phyloP scores from a whole-genome alignment of 2,797 vertebrate genomes.

The Platyrinchus mystaceus region DNA sequence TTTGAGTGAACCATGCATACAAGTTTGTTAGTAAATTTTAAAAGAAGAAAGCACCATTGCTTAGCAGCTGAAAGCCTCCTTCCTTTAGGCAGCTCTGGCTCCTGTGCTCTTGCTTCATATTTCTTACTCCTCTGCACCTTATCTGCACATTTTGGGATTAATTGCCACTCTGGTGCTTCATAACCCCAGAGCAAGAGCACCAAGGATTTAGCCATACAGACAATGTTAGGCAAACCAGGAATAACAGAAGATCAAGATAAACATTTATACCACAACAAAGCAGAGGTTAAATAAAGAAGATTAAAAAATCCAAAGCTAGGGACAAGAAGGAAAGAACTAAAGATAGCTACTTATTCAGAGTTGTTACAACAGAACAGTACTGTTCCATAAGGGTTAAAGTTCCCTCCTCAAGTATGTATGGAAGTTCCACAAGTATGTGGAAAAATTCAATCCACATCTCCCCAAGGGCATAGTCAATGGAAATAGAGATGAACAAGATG shows the following conservation, averaged over 20 bases:
- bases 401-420: background rate
- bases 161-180: background rate
- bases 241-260: background rate
- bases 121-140: background rate
- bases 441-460: background rate
- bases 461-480: background rate
- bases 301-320: background rate
- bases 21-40: background rate
- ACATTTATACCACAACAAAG: background rate
- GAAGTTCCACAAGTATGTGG: background rate
- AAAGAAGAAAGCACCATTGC: background rate
- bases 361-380: background rate
- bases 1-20: background rate
- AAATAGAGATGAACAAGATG: background rate
- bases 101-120: background rate
- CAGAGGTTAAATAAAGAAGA: background rate
- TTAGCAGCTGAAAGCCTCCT: background rate
- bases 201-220: background rate
- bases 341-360: background rate
- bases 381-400: background rate
- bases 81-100: background rate
- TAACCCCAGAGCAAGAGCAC: background rate
- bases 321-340: background rate
- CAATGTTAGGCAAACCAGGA: background rate
- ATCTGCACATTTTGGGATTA: background rate